These are phyloP conservation scores for Chromis chromis DNA, from an alignment of 2,797 vertebrate species.

Conservation along the genomic window DNA sequence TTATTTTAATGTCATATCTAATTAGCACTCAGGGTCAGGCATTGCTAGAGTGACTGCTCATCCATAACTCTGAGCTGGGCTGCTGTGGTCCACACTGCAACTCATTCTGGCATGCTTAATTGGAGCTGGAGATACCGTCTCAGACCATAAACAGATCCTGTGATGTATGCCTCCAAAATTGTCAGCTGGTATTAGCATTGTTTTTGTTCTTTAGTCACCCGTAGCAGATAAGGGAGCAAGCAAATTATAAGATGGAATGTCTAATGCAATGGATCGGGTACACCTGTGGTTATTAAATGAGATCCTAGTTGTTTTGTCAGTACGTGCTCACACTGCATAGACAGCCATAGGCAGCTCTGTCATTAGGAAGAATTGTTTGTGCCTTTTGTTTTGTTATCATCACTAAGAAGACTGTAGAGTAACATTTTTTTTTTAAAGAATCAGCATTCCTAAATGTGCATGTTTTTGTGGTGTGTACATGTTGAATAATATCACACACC, in stretches of 20 bases:
- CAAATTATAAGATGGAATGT: slow-evolving; percentile 73
- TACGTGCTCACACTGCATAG: slow-evolving; percentile 38
- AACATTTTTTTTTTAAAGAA: slow-evolving; percentile 25
- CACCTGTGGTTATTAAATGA: slow-evolving; percentile 74
- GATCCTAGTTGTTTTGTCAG: slow-evolving; percentile 60
- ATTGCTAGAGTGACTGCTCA: slow-evolving; percentile 81
- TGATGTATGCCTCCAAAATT: slow-evolving; percentile 81
- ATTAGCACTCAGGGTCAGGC: slow-evolving; percentile 83
- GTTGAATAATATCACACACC: slow-evolving; percentile 24
- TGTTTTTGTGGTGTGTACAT: slow-evolving; percentile 8
- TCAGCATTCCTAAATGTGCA: slow-evolving; percentile 8
- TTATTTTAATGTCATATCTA: slow-evolving; percentile 85
- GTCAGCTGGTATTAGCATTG: slow-evolving; percentile 82
- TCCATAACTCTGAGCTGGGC: slow-evolving; percentile 81
- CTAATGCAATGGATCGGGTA: slow-evolving; percentile 63
- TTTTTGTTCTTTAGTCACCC: slow-evolving; percentile 83
- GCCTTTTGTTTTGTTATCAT: slow-evolving; percentile 17
- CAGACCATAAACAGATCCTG: slow-evolving; percentile 80
- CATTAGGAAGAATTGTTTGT: slow-evolving; percentile 52
- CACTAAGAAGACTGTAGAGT: slow-evolving; percentile 1
- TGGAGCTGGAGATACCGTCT: slow-evolving; percentile 81
- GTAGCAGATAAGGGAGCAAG: slow-evolving; percentile 69
- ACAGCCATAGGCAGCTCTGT: slow-evolving; percentile 38
- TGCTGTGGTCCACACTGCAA: slow-evolving; percentile 77
- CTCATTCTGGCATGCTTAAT: slow-evolving; percentile 85